These are phyloP conservation scores for Lasioglossum albipes DNA, from an alignment of 1,140 invertebrate species.

Conservation along the genomic window DNA sequence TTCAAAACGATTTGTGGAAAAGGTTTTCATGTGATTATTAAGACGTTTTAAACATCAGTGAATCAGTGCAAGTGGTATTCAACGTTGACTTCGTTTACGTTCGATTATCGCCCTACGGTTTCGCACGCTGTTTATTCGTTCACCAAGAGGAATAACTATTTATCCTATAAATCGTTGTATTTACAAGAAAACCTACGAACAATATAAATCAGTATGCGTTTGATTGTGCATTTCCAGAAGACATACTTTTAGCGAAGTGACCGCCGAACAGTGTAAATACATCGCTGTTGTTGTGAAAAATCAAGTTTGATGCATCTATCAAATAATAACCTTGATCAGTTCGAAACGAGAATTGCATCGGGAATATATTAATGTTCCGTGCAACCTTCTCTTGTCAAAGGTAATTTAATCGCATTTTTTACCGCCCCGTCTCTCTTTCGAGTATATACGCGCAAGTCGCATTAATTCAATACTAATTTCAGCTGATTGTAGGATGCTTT, in stretches of 20 bases:
- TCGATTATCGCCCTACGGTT: not conserved
- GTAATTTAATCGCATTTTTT: not conserved
- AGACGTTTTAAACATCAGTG: slow-evolving; percentile 9
- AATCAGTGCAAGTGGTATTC: not conserved
- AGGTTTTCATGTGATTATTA: slow-evolving; percentile 41
- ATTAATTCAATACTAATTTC: not conserved
- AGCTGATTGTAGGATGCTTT: slow-evolving; percentile 31
- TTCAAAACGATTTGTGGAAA: slow-evolving; percentile 43
- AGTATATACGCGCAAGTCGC: not conserved
- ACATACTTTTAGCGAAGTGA: slow-evolving; percentile 8
- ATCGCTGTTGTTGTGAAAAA: not conserved
- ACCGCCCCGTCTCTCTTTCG: no score
- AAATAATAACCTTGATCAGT: slow-evolving; percentile 38
- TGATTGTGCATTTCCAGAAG: slow-evolving; percentile 17
- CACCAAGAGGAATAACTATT: slow-evolving; percentile 5
- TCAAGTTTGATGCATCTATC: slow-evolving; percentile 12
- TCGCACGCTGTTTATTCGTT: not conserved
- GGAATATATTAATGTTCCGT: slow-evolving; percentile 13
- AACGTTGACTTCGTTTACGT: not conserved
- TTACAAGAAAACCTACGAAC: slow-evolving; percentile 13
- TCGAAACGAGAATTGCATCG: slow-evolving; percentile 15
- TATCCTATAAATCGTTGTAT: slow-evolving; percentile 25
- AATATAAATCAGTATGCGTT: slow-evolving; percentile 33
- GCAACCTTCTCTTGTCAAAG: slow-evolving; percentile 6
- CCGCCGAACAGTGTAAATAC: slow-evolving; percentile 15